Evolutionary conservation across 2,888 invertebrate species (phyloP), one percentile per base, ranked within the genome.

Genomic region (Eulithis testata): DNA sequence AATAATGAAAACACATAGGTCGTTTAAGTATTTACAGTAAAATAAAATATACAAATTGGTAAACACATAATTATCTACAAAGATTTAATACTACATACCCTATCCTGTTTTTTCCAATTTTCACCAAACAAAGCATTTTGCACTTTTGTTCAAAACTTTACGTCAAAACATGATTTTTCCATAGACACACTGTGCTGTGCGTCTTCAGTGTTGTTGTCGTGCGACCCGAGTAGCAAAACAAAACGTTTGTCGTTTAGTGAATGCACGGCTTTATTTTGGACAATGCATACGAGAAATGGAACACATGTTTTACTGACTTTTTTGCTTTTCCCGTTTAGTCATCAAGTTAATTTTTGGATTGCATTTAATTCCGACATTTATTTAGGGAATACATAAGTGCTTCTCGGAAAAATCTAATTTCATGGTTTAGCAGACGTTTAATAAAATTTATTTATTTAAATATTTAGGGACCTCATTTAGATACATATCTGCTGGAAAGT

Each of bases 251-350:
- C 49, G 44, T 54, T 11, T 12, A 37, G 44, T 61, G 59, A 58
- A 66, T 55, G 52, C 3, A n/a, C 51, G 12, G 51, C 52, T 56
- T 67, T 60, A 54, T 49, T 31, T 45, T 11, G 12, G 53, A 63
- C 63, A 67, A 67, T 67, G 67, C 60, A 31, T 43, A 12, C 47
- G 52, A 43, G 60, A 67, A 67, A 64, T 63, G 57, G 63, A 61
- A 49, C 67, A 63, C 45, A 14, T 45, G 55, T 45, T 54, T 54
- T 52, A 52, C 54, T 65, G 53, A 49, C 64, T 63, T 59, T 63
- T 47, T 47, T 51, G 27, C 59, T 65, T 66, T 66, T 63, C 64
- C 55, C 62, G 68, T 60, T 68, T 68, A 65, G 65, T 69, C 70
- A 72, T 53, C 44, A n/a, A 8, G 62, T 63, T 64, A 60, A 64